Percentiles rank a stretch among this genome's conserved stretches.
Conservation (phyloP, 1,140 invertebrate species). For the Drosophila sp. region DNA sequence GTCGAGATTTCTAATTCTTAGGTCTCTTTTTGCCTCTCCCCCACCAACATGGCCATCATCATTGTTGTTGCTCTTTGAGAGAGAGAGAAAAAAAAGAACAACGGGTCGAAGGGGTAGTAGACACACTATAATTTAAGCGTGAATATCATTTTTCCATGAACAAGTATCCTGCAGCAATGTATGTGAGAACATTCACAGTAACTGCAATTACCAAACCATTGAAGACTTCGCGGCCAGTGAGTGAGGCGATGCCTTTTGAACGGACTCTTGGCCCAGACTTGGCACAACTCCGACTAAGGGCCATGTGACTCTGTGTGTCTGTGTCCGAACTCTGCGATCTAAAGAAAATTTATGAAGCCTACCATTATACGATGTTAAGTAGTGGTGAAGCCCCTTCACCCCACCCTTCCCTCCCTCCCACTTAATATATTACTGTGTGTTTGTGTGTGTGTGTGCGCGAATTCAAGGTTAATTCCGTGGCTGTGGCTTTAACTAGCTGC, state of each 20-base stretch:
- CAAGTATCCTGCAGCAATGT: slow-evolving; percentile 78
- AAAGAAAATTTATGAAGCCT: slow-evolving; percentile 81
- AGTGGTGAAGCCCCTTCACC: slow-evolving; percentile 38
- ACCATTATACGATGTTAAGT: slow-evolving; percentile 75
- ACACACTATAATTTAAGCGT: slow-evolving; percentile 81
- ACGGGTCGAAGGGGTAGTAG: slow-evolving; percentile 50
- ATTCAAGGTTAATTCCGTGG: slow-evolving; percentile 79
- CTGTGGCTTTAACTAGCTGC: slow-evolving; percentile 73
- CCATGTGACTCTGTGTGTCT: slow-evolving; percentile 16
- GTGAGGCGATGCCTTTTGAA: slow-evolving; percentile 6
- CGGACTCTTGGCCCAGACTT: slow-evolving; percentile 1
- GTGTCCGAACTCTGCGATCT: slow-evolving; percentile 51
- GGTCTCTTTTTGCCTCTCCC: neutral
- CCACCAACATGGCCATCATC: neutral
- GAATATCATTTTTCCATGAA: slow-evolving; percentile 82
- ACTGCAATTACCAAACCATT: slow-evolving; percentile 68
- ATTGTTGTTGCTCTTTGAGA: slow-evolving; percentile 15
- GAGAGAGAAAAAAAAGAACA: slow-evolving; percentile 11
- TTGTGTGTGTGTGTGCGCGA: slow-evolving; percentile 53
- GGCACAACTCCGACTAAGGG: slow-evolving; percentile 11
- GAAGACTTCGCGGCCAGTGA: slow-evolving; percentile 10
- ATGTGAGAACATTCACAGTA: slow-evolving; percentile 81
- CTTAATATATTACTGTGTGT: neutral
- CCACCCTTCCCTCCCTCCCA: slow-evolving; percentile 17
- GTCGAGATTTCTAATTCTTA: neutral